phyloP scores from a whole-genome alignment of 2,888 invertebrate species.

The Apocheima hispidaria region DNA sequence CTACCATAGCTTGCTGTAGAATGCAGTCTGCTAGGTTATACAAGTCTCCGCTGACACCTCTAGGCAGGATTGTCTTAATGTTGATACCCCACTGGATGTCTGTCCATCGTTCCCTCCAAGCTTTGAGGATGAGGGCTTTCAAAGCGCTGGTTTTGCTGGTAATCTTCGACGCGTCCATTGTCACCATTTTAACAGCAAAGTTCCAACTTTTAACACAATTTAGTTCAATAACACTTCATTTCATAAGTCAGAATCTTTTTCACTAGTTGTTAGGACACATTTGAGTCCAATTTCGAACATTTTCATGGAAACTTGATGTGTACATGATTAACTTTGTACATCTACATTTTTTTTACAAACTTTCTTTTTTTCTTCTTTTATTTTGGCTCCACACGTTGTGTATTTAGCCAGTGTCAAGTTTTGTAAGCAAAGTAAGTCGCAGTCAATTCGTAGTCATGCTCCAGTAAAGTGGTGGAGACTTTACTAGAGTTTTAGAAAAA shows the following conservation, averaged over 20 bases:
- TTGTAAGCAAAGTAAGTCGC: too few species aligned
- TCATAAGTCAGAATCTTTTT: not conserved
- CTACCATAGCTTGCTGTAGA: constrained; percentile 96
- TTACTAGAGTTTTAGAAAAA: too few species aligned
- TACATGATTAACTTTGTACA: not conserved
- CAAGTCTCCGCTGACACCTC: constrained; percentile 97
- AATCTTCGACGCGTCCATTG: constrained; percentile 91
- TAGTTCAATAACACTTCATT: not conserved
- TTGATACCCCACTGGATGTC: constrained; percentile 98
- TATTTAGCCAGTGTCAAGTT: too few species aligned
- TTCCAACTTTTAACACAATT: not conserved
- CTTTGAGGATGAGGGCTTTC: constrained; percentile 92
- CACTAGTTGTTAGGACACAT: not conserved
- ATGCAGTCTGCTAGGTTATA: constrained; percentile 97
- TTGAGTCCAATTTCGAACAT: not conserved
- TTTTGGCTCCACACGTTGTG: too few species aligned
- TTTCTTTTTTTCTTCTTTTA: too few species aligned
- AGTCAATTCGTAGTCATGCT: too few species aligned
- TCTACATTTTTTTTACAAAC: too few species aligned
- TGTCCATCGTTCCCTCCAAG: constrained; percentile 98
- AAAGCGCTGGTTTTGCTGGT: constrained; percentile 93
- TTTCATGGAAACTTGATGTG: not conserved
- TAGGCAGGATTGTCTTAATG: constrained; percentile 95
- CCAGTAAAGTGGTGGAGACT: too few species aligned
- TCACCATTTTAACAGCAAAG: constrained; percentile 17